A percentile compares a stretch with the other conserved stretches of the same genome.
These are phyloP conservation scores for Leucoraja erinaceus DNA, from an alignment of 2,113 vertebrate genomes.

Conservation along the genomic window DNA sequence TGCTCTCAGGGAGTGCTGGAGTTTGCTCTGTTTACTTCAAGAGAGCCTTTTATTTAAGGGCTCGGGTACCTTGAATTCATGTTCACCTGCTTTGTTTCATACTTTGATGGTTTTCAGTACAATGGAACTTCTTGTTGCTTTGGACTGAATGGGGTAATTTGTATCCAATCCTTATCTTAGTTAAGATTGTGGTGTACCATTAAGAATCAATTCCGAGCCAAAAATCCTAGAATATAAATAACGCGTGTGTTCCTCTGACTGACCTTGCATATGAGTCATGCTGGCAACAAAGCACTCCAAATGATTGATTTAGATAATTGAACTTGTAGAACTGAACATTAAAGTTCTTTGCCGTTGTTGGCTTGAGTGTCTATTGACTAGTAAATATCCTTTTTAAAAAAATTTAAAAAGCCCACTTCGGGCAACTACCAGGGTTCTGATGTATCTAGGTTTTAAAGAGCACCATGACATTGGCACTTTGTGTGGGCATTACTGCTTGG, in stretches of 20 bases:
- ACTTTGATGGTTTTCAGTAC: background rate
- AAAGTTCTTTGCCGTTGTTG: background rate
- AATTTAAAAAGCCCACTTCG: background rate
- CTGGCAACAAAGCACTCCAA: background rate
- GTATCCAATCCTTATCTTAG: background rate
- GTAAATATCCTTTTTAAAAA: background rate
- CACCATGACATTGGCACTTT: too few species aligned
- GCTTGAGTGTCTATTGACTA: background rate
- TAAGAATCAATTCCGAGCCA: background rate
- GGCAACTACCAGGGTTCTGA: background rate
- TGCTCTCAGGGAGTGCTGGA: background rate
- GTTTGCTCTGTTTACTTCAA: background rate
- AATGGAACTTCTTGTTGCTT: background rate
- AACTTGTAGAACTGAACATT: background rate
- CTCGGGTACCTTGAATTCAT: background rate
- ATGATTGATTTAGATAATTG: background rate
- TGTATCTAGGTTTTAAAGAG: background rate
- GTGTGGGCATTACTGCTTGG: background rate
- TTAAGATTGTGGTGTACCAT: background rate
- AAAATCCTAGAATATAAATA: background rate
- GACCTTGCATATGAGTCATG: background rate
- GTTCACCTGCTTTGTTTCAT: background rate
- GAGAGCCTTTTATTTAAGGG: background rate
- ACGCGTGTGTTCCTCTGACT: background rate
- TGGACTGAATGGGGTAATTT: background rate